Base-by-base conservation (phyloP, 2,888 invertebrate species). In the Caenorhabditis parvicauda region DNA sequence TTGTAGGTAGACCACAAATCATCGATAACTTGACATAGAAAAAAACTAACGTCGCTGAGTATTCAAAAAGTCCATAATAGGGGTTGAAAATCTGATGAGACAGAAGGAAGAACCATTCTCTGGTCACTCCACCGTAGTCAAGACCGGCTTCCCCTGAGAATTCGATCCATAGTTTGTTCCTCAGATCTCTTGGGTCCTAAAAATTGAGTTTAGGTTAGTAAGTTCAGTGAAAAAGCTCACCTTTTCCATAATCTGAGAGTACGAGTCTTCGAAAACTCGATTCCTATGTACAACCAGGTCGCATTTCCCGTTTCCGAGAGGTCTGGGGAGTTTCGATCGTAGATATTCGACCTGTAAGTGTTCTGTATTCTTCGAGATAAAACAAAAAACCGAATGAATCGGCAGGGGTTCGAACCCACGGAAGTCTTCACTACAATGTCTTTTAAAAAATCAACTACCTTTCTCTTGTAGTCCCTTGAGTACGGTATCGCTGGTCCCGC, bases 31-130 rank as follows among this genome's bases (percentile, higher is more conserved):
- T 22, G 27, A 25, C 9, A 32, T 29, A 21, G 27, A 29, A 3
- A 35, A 29, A 47, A 21, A 86, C 88, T 86, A 84, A 89, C 95
- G 94, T 94, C 4, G 96, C 96, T 1, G 95, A 95, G 86, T 98
- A 98, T 84, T 98, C 96, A 85, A 98, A 98, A 52, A 98, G 87
- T 0, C 96, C 96, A 84, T 98, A 98, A 84, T 96, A 98, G 0
- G 98, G 98, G 86, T 98, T 98, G 85, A 98, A 98, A 93, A 98
- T 95, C 86, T 98, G 96, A 83, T 94, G 94, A 1, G 95, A 96
- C 12, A 98, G 85, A 25, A 96, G 87, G 86, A 94, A 98, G 86
- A 98, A 98, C 94, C 95, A 96, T 84, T 98, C 96, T 61, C 96
- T 87, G 14, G 61, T 67, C 43, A 67, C 67, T 44, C 74, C 74